phyloP scores from a whole-genome alignment of 2,113 vertebrate species.

The Cettia cetti region DNA sequence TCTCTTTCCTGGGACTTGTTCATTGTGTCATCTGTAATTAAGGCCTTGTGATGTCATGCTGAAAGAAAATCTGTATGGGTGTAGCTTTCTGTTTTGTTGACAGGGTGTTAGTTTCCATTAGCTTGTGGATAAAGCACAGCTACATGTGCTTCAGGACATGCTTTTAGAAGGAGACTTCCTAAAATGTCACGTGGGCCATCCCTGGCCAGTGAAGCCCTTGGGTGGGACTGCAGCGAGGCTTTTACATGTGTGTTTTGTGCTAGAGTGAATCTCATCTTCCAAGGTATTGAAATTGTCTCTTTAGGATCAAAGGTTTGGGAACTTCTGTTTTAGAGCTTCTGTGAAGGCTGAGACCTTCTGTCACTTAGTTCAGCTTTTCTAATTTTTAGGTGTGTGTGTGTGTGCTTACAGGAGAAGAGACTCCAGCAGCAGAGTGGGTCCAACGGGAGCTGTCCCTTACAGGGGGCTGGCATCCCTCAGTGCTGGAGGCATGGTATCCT shows the following conservation, averaged over 20 bases:
- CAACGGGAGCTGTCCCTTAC: conserved; percentile 76
- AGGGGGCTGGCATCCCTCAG: conserved; percentile 44
- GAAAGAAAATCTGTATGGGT: background rate
- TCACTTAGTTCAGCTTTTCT: background rate
- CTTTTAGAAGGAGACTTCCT: background rate
- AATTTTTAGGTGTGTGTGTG: background rate
- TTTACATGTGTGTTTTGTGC: background rate
- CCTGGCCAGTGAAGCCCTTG: background rate
- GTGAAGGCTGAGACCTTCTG: background rate
- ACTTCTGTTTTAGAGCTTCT: background rate
- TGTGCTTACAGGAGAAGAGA: background rate
- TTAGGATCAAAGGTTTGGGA: background rate
- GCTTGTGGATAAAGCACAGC: background rate
- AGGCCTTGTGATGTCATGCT: background rate
- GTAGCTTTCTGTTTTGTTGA: background rate
- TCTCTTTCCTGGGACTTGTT: background rate
- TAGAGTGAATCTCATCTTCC: background rate
- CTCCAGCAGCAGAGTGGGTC: conserved; percentile 82
- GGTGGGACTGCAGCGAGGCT: background rate
- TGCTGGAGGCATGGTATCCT: conserved; percentile 86
- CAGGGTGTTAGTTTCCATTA: background rate
- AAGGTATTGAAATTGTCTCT: background rate
- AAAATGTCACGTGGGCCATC: background rate
- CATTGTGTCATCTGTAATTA: background rate
- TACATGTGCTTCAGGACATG: background rate